phyloP scores from a whole-genome alignment of 2,888 invertebrate genomes.

The Cephus pygmeus region DNA sequence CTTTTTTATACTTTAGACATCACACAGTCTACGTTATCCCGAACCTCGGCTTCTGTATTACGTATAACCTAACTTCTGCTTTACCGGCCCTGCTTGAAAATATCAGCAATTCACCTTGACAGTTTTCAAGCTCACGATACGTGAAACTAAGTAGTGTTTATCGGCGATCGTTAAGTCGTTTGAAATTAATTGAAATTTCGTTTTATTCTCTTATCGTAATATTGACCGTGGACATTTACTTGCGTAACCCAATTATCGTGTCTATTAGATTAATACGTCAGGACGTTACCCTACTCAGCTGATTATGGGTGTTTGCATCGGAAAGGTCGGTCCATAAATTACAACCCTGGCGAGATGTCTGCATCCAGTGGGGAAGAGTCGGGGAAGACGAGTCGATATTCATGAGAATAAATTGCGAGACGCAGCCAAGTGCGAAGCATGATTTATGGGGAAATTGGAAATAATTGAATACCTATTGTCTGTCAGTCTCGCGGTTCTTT shows the following conservation, averaged over 20 bases:
- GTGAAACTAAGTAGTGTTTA: neutral
- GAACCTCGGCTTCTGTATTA: neutral
- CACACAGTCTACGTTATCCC: neutral
- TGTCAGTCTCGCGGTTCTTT: neutral
- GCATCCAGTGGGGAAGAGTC: neutral
- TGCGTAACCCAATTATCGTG: neutral
- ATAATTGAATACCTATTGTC: constrained; percentile 25
- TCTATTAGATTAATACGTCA: neutral
- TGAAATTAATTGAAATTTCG: neutral
- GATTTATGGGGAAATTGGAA: constrained; percentile 40
- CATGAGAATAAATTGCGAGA: neutral
- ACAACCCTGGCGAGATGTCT: neutral
- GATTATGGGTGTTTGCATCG: neutral
- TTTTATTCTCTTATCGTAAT: neutral
- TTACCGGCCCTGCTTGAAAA: neutral
- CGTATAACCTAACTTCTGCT: neutral
- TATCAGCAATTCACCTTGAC: neutral
- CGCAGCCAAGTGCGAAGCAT: constrained; percentile 50
- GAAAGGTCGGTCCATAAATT: neutral
- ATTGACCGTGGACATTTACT: neutral
- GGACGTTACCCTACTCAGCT: neutral
- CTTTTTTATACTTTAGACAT: neutral
- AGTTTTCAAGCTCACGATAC: neutral
- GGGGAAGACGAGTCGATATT: neutral
- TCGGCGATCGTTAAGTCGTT: neutral